phyloP scores from a whole-genome alignment of 1,140 invertebrate genomes.

The Zaprionus ornatus region DNA sequence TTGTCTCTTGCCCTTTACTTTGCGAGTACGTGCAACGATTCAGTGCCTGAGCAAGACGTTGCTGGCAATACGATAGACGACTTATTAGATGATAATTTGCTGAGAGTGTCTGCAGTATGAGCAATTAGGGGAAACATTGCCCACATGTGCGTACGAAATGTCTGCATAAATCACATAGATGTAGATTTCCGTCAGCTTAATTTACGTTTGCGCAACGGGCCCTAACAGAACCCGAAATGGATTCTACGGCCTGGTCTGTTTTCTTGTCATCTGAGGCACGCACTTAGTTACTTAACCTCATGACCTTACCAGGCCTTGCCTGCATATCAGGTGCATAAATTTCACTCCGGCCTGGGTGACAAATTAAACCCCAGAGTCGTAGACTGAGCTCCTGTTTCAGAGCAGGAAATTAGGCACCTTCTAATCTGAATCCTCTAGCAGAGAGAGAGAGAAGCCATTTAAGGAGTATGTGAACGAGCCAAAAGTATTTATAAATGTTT shows the following conservation, averaged over 20 bases:
- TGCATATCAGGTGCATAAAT: constrained; percentile 66
- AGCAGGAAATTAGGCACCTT: constrained; percentile 16
- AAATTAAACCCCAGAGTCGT: constrained; percentile 50
- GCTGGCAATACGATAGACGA: constrained; percentile 18
- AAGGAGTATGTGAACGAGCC: neutral
- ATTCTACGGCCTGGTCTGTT: neutral
- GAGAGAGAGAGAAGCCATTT: neutral
- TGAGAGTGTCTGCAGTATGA: constrained; percentile 52
- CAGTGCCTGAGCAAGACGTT: no score
- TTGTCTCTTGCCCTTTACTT: neutral
- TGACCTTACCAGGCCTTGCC: constrained; percentile 20
- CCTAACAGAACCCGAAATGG: neutral
- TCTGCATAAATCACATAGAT: constrained; percentile 64
- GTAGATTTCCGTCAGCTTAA: constrained; percentile 62
- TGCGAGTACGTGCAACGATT: neutral
- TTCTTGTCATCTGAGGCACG: neutral
- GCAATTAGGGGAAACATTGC: constrained; percentile 50
- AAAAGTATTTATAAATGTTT: neutral
- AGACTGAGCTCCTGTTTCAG: constrained; percentile 1
- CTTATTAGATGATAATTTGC: constrained; percentile 63
- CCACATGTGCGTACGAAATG: constrained; percentile 45
- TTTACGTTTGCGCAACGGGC: constrained; percentile 50
- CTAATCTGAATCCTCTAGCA: constrained; percentile 27
- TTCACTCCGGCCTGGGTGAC: constrained; percentile 42
- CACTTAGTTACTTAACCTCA: constrained; percentile 30